Base-by-base conservation (phyloP, 2,888 invertebrate genomes). In the Drosophila subquinaria region DNA sequence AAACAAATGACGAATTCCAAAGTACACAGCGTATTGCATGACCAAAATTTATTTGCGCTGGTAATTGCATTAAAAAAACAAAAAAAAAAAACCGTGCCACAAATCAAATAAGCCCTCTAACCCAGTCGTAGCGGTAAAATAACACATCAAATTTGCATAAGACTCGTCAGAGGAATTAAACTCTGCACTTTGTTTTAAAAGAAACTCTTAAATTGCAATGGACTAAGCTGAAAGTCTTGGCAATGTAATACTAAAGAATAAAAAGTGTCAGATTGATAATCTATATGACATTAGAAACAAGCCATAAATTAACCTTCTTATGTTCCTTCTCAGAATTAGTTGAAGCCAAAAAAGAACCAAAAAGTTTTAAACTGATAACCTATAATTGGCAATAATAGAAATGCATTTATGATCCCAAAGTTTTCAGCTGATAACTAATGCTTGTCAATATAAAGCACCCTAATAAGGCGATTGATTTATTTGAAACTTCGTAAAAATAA, bases 1-100 rank as follows among this genome's bases (percentile, higher is more conserved):
- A 43, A 56, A 59, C 55, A 73, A 73, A 67, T 69, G 69, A 76
- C 81, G 71, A 76, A 76, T 80, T 42, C 47, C 38, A 61, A 70
- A 43, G 64, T 62, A 57, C 55, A 68, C 40, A 79, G 4, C 4
- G 20, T 27, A 69, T 69, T 82, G 74, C 73, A 81, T 68, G 62
- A 67, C 51, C 59, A 52, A 55, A 55, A 59, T 55, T 60, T 64
- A 80, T 75, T 79, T 79, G 74, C 68, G 27, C 17, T 57, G 36
- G 51, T 55, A 73, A 73, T 52, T 56, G 75, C 68, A 57, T 20
- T 42, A 13, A 30, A 52, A 65, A 60, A n/a, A n/a, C n/a, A 78
- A 62, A 50, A 13, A 52, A 65, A 60, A 74, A 62, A 53, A 13
- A 70, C 27, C 30, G 42, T 15, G 35, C 47, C 33, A 55, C 38